Conservation (phyloP, 2,888 invertebrate genomes). For the Eremobia ochroleuca region DNA sequence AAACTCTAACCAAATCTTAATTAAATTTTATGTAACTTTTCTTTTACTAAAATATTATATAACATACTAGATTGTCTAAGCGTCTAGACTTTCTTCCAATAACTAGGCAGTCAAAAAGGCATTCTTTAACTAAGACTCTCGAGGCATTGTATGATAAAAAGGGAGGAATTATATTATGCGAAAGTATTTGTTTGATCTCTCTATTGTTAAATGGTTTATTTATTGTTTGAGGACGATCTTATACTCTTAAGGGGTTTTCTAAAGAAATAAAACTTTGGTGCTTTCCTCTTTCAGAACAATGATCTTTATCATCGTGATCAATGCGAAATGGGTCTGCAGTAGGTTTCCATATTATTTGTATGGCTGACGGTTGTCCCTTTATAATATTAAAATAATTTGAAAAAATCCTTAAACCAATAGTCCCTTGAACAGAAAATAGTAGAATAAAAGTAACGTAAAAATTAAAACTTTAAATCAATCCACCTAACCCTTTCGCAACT, state of each 20-base stretch:
- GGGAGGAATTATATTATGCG: constrained; percentile 17
- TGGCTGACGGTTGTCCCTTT: background rate
- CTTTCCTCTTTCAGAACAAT: background rate
- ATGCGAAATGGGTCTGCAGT: background rate
- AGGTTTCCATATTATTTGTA: too few species aligned
- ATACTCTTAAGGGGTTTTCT: background rate
- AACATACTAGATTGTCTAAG: background rate
- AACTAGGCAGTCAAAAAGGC: constrained; percentile 27
- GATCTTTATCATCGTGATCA: background rate
- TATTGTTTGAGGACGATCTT: background rate
- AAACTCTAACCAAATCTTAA: background rate
- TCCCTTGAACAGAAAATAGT: background rate
- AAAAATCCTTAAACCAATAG: background rate
- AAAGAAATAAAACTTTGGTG: background rate
- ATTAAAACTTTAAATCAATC: background rate
- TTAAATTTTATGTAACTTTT: background rate
- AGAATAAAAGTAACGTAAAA: background rate
- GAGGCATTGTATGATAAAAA: constrained; percentile 35
- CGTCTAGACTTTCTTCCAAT: constrained; percentile 17
- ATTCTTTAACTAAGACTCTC: constrained; percentile 11
- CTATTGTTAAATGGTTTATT: constrained; percentile 32
- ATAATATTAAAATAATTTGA: background rate
- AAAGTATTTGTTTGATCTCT: constrained; percentile 20
- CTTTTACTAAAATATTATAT: background rate
- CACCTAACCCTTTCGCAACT: background rate